Conservation (phyloP, 2,888 invertebrate genomes). For the Chloroclystis v-ata region DNA sequence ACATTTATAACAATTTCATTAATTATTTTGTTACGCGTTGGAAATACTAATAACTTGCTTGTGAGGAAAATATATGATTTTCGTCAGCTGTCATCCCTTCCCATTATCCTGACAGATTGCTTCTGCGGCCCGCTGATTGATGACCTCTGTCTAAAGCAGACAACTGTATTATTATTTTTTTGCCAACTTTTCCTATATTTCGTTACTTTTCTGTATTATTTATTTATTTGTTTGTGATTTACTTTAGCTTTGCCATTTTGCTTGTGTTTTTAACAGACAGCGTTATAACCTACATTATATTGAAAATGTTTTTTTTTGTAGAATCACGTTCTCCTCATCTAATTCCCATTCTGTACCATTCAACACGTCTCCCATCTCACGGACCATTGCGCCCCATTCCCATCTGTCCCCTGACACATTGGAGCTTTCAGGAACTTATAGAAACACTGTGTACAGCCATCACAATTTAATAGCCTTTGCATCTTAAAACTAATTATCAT, state of each 20-base stretch:
- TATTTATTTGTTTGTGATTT: neutral
- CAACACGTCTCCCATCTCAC: slow-evolving; percentile 20
- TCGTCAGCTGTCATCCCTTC: slow-evolving; percentile 41
- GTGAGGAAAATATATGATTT: slow-evolving; percentile 26
- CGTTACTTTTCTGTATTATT: neutral
- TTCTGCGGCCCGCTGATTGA: slow-evolving; percentile 43
- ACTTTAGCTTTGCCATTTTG: neutral
- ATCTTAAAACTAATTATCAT: neutral
- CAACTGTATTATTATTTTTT: slow-evolving; percentile 8
- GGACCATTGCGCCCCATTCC: slow-evolving; percentile 8
- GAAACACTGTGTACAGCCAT: neutral
- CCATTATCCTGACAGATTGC: slow-evolving; percentile 55
- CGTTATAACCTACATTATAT: no score
- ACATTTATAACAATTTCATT: no score
- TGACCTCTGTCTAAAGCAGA: slow-evolving; percentile 24
- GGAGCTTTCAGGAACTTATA: neutral
- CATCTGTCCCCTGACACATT: slow-evolving; percentile 4
- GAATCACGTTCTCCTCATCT: neutral
- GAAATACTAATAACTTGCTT: neutral
- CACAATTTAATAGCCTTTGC: neutral
- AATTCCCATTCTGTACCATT: slow-evolving; percentile 7
- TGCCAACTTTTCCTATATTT: slow-evolving; percentile 1
- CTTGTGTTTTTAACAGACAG: no score
- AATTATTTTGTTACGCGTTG: no score
- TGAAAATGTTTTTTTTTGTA: no score